phyloP scores from a whole-genome alignment of 2,113 vertebrate species.

The Ornithorhynchus anatinus region DNA sequence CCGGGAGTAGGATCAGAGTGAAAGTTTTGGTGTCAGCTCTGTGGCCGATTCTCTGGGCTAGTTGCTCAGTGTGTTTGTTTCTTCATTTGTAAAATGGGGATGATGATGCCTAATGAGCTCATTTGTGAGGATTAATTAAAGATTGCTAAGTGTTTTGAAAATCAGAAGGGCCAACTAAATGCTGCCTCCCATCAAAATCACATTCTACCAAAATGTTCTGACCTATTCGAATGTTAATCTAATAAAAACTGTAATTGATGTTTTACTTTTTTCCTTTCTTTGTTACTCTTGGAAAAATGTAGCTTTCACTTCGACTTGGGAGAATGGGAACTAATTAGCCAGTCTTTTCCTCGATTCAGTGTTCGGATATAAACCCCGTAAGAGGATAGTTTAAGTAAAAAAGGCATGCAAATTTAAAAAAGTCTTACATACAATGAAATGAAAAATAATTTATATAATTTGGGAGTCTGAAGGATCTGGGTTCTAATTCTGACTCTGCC shows the following conservation, averaged over 20 bases:
- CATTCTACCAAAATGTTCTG: not conserved
- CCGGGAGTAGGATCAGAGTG: no score
- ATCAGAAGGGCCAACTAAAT: not conserved
- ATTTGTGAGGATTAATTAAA: not conserved
- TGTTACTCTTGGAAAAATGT: not conserved
- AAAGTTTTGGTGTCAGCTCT: no score
- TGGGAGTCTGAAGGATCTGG: no score
- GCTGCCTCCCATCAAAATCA: not conserved
- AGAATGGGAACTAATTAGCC: no score
- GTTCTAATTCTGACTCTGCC: no score
- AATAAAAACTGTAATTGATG: not conserved
- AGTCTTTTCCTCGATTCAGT: no score
- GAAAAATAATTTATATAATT: accelerated
- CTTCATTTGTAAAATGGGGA: accelerated
- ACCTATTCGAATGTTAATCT: not conserved
- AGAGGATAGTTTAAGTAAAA: no score
- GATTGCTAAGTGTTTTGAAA: accelerated
- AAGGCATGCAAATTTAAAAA: no score
- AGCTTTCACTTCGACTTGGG: not conserved
- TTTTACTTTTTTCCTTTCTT: no score
- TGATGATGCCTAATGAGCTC: not conserved
- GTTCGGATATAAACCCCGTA: no score
- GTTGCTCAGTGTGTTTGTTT: not conserved
- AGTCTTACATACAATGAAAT: accelerated
- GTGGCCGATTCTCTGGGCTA: no score